Conservation (phyloP, 2,113 vertebrate genomes). For the Gnathochromis pfefferi region DNA sequence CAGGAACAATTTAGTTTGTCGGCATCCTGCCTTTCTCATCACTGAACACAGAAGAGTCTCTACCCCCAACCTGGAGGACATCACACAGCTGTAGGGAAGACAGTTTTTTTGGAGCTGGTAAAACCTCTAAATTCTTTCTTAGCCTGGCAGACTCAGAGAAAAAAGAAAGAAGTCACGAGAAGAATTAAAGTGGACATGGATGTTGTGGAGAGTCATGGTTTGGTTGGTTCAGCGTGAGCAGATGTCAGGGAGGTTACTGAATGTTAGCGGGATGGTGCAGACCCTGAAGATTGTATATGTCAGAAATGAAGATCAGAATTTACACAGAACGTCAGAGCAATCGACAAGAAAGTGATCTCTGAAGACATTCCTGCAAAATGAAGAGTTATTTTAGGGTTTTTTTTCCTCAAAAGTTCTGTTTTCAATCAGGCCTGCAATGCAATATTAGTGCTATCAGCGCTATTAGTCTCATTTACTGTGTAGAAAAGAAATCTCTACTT, state of each 20-base stretch:
- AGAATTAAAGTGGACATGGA: constrained; percentile 34
- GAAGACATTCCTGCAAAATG: constrained; percentile 34
- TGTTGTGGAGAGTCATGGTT: constrained; percentile 22
- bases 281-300: neutral
- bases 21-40: constrained; percentile 14
- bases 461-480: neutral
- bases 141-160: constrained; percentile 22
- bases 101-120: constrained; percentile 47
- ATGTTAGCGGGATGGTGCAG: constrained; percentile 48
- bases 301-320: neutral
- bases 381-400: neutral
- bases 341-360: neutral
- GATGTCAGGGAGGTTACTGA: constrained; percentile 11
- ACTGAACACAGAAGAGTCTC: constrained; percentile 16
- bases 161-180: constrained; percentile 58
- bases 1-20: neutral
- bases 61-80: neutral
- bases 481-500: neutral
- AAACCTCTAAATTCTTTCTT: constrained; percentile 69
- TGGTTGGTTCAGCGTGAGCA: constrained; percentile 5
- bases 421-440: constrained; percentile 14
- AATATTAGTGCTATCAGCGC: neutral
- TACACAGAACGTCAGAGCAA: neutral
- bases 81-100: constrained; percentile 51
- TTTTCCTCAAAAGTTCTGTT: neutral